Conservation (phyloP, 2,113 vertebrate species). For the Indri indri region DNA sequence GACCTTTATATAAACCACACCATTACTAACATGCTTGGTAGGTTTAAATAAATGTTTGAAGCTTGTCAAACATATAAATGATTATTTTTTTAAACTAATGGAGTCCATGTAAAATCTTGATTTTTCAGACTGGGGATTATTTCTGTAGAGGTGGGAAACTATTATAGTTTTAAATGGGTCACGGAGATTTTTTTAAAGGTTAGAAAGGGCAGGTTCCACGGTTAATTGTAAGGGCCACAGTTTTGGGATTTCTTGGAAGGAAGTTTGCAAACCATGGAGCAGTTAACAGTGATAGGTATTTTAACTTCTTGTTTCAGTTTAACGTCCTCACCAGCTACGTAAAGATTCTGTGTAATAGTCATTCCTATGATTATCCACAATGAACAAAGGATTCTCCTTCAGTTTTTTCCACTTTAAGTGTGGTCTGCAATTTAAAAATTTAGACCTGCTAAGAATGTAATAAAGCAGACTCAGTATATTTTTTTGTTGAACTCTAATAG, state of each 20-base stretch:
- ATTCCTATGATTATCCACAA: background rate
- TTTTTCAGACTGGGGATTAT: background rate
- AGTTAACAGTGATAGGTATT: background rate
- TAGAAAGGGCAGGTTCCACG: background rate
- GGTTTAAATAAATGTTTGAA: constrained; percentile 32
- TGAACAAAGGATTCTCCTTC: constrained; percentile 1
- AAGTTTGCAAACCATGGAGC: background rate
- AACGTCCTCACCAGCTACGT: constrained; percentile 1
- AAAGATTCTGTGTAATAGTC: background rate
- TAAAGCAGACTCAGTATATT: background rate
- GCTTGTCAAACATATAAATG: background rate
- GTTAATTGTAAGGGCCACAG: background rate
- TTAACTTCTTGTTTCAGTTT: background rate
- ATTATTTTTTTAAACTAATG: background rate
- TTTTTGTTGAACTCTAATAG: background rate
- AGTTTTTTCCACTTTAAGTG: background rate
- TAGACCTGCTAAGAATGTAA: constrained; percentile 22
- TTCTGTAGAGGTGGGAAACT: background rate
- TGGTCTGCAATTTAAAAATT: constrained; percentile 4
- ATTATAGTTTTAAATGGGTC: background rate
- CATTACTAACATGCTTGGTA: background rate
- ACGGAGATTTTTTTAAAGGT: background rate
- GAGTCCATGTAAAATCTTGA: constrained; percentile 2
- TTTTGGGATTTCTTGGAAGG: background rate
- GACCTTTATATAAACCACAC: background rate